A percentile compares a stretch with the other conserved stretches of the same genome.
phyloP scores from a whole-genome alignment of 2,888 invertebrate genomes.

The Anarsia innoxiella region DNA sequence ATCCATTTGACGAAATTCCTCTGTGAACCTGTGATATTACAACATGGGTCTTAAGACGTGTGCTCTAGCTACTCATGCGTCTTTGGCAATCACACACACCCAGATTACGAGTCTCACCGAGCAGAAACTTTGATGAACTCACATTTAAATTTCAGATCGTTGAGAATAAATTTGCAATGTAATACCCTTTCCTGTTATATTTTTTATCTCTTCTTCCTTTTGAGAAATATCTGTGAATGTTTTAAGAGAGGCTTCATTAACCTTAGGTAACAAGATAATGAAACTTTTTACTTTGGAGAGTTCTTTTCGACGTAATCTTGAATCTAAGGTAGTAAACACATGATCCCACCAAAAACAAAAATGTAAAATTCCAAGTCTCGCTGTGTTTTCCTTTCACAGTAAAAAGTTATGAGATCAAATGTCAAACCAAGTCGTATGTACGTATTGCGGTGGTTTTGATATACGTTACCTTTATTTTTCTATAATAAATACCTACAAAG shows the following conservation, averaged over 20 bases:
- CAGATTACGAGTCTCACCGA: conserved; percentile 36
- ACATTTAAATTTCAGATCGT: conserved; percentile 65
- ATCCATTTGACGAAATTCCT: neutral
- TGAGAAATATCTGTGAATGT: conserved; percentile 18
- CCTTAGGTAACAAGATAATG: conserved; percentile 27
- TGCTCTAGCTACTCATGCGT: neutral
- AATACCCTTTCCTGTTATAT: conserved; percentile 39
- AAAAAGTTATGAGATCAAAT: no score
- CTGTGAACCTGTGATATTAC: conserved; percentile 1
- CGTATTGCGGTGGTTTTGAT: no score
- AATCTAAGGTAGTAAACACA: conserved; percentile 5
- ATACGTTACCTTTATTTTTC: no score
- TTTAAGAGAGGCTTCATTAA: conserved; percentile 29
- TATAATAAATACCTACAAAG: no score
- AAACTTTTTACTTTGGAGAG: conserved; percentile 27
- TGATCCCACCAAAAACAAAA: no score
- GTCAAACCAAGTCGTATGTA: no score
- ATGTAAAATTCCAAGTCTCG: no score
- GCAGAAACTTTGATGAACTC: conserved; percentile 60
- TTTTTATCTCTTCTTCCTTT: conserved; percentile 40
- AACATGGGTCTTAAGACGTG: conserved; percentile 4
- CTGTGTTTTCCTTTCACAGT: no score
- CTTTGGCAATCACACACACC: conserved; percentile 35
- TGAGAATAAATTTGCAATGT: conserved; percentile 62
- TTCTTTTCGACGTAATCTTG: conserved; percentile 6